Conservation (phyloP, 2,797 vertebrate genomes). For the Rhodeus uyekii region DNA sequence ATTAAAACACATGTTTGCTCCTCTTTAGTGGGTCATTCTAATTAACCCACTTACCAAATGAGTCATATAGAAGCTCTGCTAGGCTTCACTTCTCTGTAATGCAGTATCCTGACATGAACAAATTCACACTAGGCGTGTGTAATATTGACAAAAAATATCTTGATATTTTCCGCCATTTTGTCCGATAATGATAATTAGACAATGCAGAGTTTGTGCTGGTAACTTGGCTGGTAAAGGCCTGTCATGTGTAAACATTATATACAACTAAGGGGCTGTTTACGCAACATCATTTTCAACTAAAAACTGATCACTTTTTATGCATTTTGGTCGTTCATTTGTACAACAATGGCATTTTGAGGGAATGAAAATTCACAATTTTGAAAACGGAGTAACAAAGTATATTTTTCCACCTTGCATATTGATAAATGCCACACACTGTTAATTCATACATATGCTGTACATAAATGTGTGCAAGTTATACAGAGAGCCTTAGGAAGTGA, state of each 20-base stretch:
- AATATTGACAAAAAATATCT: neutral
- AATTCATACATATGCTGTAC: neutral
- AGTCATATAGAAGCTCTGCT: conserved; percentile 34
- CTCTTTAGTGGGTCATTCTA: conserved; percentile 43
- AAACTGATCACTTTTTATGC: neutral
- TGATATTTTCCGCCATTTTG: no score
- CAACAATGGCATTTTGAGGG: neutral
- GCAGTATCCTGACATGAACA: neutral
- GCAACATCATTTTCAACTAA: neutral
- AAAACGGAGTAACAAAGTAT: no score
- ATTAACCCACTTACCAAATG: conserved; percentile 55
- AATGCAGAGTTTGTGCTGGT: neutral
- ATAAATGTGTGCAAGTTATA: neutral
- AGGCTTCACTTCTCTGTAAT: neutral
- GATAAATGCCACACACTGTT: no score
- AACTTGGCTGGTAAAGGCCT: neutral
- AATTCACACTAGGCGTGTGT: neutral
- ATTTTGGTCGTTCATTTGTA: neutral
- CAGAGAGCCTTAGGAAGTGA: neutral
- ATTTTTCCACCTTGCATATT: neutral
- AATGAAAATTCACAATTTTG: neutral
- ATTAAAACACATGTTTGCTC: conserved; percentile 36
- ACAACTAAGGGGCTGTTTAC: neutral
- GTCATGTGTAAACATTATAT: neutral
- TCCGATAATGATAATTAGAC: neutral